Percentiles rank a stretch among this genome's conserved stretches.
phyloP scores from a whole-genome alignment of 2,888 invertebrate species.

The Polymixis flavicincta region DNA sequence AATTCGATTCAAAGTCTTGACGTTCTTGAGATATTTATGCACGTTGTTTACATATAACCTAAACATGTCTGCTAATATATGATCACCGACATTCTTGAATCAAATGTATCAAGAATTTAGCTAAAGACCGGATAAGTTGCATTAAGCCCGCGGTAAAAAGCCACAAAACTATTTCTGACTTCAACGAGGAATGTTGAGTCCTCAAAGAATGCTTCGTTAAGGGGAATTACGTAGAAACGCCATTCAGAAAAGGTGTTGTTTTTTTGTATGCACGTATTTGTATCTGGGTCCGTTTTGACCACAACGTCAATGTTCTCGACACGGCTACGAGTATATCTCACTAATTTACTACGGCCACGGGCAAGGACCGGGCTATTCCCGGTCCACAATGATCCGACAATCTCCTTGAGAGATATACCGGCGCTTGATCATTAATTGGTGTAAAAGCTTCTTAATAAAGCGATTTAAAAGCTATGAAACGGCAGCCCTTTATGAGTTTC shows the following conservation, averaged over 20 bases:
- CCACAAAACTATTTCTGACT: constrained; percentile 70
- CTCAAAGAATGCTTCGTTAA: constrained; percentile 62
- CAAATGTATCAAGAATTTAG: constrained; percentile 38
- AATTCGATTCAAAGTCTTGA: constrained; percentile 57
- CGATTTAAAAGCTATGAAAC: constrained; percentile 80
- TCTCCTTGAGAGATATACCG: constrained; percentile 74
- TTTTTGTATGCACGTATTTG: constrained; percentile 79
- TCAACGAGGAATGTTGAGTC: constrained; percentile 76
- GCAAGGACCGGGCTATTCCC: constrained; percentile 77
- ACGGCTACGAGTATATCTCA: constrained; percentile 70
- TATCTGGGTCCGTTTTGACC: constrained; percentile 72
- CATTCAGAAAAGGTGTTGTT: constrained; percentile 75
- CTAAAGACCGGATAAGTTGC: constrained; percentile 43
- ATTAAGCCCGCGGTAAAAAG: constrained; percentile 49
- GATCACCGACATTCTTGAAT: constrained; percentile 12
- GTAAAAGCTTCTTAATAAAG: constrained; percentile 80
- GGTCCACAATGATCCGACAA: constrained; percentile 74
- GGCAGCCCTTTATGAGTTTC: constrained; percentile 78
- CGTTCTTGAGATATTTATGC: constrained; percentile 44
- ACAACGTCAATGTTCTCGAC: constrained; percentile 79
- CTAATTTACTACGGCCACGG: constrained; percentile 77
- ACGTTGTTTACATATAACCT: constrained; percentile 35
- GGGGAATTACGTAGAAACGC: constrained; percentile 80
- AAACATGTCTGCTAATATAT: constrained; percentile 21
- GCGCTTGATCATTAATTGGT: constrained; percentile 82